These are phyloP conservation scores for Furcula furcula DNA, from an alignment of 2,888 invertebrate genomes.

Conservation along the genomic window DNA sequence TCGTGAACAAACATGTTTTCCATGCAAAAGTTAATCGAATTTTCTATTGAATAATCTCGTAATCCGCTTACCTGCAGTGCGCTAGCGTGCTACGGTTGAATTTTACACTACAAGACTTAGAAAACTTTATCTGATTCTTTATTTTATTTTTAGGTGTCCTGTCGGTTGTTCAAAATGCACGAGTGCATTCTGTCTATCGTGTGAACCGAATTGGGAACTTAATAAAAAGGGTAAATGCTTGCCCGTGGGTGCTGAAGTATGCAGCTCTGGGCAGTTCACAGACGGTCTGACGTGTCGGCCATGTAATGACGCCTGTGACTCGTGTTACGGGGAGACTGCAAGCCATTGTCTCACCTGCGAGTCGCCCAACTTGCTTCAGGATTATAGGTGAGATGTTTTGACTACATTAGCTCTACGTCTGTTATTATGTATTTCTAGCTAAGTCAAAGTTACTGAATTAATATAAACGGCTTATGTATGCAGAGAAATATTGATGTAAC, in stretches of 20 bases:
- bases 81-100: too few relatives aligned
- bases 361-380: slow-evolving; percentile 87
- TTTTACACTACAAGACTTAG: too few relatives aligned
- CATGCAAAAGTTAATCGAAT: too few relatives aligned
- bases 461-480: too few relatives aligned
- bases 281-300: slow-evolving; percentile 85
- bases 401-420: too few relatives aligned
- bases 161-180: slow-evolving; percentile 89
- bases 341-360: slow-evolving; percentile 88
- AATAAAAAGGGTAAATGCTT: slow-evolving; percentile 89
- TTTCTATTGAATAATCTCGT: too few relatives aligned
- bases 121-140: too few relatives aligned
- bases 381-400: slow-evolving; percentile 59
- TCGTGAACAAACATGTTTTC: too few relatives aligned
- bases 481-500: too few relatives aligned
- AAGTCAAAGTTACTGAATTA: too few relatives aligned
- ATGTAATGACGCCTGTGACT: slow-evolving; percentile 90
- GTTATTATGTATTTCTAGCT: too few relatives aligned
- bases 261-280: slow-evolving; percentile 83
- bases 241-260: slow-evolving; percentile 85
- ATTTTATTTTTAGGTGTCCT: slow-evolving; percentile 81
- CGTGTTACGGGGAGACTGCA: slow-evolving; percentile 90
- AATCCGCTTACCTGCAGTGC: too few relatives aligned
- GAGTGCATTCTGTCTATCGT: slow-evolving; percentile 87
- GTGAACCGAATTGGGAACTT: slow-evolving; percentile 87